These are phyloP conservation scores for Mugil cephalus DNA, from an alignment of 2,113 vertebrate genomes.

Conservation along the genomic window DNA sequence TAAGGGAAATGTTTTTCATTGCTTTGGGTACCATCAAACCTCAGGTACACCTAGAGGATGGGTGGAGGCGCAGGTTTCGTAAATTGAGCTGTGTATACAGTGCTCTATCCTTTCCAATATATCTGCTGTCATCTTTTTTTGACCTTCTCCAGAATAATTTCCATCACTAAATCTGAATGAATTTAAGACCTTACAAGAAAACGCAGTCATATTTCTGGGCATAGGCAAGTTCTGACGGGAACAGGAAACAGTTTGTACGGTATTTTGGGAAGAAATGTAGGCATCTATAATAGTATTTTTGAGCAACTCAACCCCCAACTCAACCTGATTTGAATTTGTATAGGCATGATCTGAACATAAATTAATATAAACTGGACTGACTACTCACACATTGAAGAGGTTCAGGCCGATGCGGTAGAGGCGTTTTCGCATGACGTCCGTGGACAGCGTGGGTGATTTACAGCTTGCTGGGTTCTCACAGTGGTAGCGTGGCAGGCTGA, in stretches of 20 bases:
- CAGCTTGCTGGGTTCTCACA: conserved; percentile 97
- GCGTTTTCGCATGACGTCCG: conserved; percentile 95
- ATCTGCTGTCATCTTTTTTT: not conserved
- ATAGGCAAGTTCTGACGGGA: not conserved
- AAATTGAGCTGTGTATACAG: not conserved
- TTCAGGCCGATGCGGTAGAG: conserved; percentile 99
- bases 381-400: conserved; percentile 98
- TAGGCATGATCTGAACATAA: not conserved
- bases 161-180: not conserved
- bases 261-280: too few species aligned
- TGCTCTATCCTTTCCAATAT: not conserved
- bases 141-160: not conserved
- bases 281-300: too few species aligned
- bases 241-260: not conserved
- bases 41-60: not conserved
- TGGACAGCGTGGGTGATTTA: conserved; percentile 96
- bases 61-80: not conserved
- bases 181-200: not conserved
- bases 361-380: not conserved
- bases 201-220: too few species aligned
- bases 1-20: conserved; percentile 49
- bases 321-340: too few species aligned
- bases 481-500: conserved; percentile 97
- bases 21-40: conserved; percentile 38
- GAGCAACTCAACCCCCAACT: too few species aligned